These are phyloP conservation scores for Thamnaconus septentrionalis DNA, from an alignment of 2,113 vertebrate genomes.

Conservation along the genomic window DNA sequence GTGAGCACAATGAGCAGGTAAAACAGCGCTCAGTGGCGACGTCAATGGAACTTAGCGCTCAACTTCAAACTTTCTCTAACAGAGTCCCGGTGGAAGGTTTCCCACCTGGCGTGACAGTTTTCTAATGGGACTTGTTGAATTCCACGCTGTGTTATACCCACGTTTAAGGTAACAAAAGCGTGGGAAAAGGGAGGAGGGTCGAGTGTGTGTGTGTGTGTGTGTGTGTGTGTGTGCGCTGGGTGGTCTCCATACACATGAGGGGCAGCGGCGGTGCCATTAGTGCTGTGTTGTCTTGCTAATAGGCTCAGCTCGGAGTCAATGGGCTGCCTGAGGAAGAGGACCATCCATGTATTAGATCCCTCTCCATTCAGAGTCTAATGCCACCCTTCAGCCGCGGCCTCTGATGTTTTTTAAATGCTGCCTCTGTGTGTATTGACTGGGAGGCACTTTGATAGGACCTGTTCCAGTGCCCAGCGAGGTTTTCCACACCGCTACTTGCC, in stretches of 20 bases:
- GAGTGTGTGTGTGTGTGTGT: slow-evolving; percentile 47
- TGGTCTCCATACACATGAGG: slow-evolving; percentile 66
- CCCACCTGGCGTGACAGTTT: no score
- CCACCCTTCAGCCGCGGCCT: slow-evolving; percentile 54
- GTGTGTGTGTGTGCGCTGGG: slow-evolving; percentile 57
- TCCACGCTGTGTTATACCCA: slow-evolving; percentile 42
- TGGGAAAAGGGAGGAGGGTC: slow-evolving; percentile 58
- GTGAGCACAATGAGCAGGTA: no score
- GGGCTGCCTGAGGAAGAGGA: slow-evolving; percentile 74
- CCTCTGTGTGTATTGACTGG: slow-evolving; percentile 70
- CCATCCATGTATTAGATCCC: slow-evolving; percentile 76
- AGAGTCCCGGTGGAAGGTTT: no score
- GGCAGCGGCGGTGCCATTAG: slow-evolving; percentile 73
- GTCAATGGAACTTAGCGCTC: no score
- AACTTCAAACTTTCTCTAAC: no score
- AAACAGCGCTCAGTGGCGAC: no score
- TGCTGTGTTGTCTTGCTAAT: slow-evolving; percentile 82
- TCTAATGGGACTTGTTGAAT: slow-evolving; percentile 5
- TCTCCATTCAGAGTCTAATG: slow-evolving; percentile 81
- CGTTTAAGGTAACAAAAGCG: slow-evolving; percentile 54
- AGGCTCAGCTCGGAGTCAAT: slow-evolving; percentile 77
- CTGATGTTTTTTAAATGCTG: slow-evolving; percentile 75
- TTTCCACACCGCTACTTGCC: slow-evolving; percentile 22
- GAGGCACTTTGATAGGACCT: slow-evolving; percentile 71
- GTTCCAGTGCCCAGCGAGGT: slow-evolving; percentile 46